These are phyloP conservation scores for Drosophila pseudoobscura DNA, from an alignment of 1,140 invertebrate genomes.

Conservation along the genomic window DNA sequence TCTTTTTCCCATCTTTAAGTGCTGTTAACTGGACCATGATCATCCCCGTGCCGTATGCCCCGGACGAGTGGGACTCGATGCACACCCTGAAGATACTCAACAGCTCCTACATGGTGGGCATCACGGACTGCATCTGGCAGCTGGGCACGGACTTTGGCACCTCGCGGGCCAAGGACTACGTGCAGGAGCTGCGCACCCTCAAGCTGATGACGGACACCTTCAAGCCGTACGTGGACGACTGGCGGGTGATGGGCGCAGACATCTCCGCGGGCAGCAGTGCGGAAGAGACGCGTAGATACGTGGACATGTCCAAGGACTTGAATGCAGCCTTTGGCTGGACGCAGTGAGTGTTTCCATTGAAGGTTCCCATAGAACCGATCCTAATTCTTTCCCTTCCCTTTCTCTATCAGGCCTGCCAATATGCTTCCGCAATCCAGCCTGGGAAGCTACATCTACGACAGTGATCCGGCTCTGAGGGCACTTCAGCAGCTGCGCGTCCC, in stretches of 20 bases:
- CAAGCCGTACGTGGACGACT: conserved; percentile 63
- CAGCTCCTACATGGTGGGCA: conserved; percentile 75
- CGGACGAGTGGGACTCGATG: conserved; percentile 80
- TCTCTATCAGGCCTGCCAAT: conserved; percentile 45
- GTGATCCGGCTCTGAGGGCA: conserved; percentile 63
- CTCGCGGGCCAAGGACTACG: conserved; percentile 68
- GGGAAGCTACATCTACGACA: conserved; percentile 68
- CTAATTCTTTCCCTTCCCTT: background rate
- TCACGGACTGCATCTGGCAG: conserved; percentile 80
- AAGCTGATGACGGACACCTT: conserved; percentile 79
- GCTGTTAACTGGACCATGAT: conserved; percentile 81
- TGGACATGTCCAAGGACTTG: conserved; percentile 73
- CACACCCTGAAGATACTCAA: conserved; percentile 76
- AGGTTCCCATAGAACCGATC: background rate
- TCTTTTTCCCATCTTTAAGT: conserved; percentile 7
- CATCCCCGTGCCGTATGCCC: conserved; percentile 75
- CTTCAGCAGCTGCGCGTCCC: conserved; percentile 66
- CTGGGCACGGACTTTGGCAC: conserved; percentile 76
- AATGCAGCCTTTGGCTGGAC: conserved; percentile 77
- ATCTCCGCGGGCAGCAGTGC: conserved; percentile 74
- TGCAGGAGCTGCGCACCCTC: conserved; percentile 71
- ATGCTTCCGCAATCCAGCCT: conserved; percentile 61
- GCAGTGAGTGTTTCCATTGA: conserved; percentile 53
- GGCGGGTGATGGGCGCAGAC: conserved; percentile 77
- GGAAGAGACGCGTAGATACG: conserved; percentile 73